phyloP scores from a whole-genome alignment of 2,888 invertebrate genomes.

The Nipponacmea schrenckii region DNA sequence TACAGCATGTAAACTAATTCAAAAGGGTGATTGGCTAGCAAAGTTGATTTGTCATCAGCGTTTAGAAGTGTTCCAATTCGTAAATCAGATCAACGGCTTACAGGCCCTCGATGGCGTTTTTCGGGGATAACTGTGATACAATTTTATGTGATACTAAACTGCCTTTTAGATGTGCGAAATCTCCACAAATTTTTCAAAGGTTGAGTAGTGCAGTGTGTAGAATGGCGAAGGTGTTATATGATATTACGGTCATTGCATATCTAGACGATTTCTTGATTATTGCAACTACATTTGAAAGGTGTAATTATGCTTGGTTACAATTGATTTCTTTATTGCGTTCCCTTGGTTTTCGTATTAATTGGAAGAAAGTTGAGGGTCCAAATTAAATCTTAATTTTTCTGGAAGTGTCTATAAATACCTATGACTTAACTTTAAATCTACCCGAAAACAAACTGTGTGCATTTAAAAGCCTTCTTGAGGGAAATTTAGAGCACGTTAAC shows the following conservation, averaged over 20 bases:
- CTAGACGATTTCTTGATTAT: conserved; percentile 1
- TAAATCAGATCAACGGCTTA: conserved; percentile 2
- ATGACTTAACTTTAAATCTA: neutral
- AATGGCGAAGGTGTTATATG: neutral
- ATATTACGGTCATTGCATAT: conserved; percentile 4
- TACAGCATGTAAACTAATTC: too few species aligned
- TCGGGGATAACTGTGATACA: neutral
- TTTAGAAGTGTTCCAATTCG: neutral
- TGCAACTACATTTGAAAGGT: too few species aligned
- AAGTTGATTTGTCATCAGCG: neutral
- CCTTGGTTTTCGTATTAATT: conserved; percentile 5
- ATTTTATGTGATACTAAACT: neutral
- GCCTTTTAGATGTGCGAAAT: neutral
- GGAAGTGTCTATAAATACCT: conserved; percentile 6
- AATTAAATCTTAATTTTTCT: conserved; percentile 2
- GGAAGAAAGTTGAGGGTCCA: conserved; percentile 6
- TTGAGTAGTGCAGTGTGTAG: conserved; percentile 6
- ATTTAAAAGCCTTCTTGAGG: too few species aligned
- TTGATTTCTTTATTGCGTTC: neutral
- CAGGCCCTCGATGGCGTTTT: conserved; percentile 1
- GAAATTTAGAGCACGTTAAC: too few species aligned
- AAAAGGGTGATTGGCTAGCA: neutral
- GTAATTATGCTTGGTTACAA: neutral
- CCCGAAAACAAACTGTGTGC: neutral
- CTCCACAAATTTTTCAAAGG: conserved; percentile 8